Conservation (phyloP, 2,888 invertebrate species). For the Nemotelus pantherinus region DNA sequence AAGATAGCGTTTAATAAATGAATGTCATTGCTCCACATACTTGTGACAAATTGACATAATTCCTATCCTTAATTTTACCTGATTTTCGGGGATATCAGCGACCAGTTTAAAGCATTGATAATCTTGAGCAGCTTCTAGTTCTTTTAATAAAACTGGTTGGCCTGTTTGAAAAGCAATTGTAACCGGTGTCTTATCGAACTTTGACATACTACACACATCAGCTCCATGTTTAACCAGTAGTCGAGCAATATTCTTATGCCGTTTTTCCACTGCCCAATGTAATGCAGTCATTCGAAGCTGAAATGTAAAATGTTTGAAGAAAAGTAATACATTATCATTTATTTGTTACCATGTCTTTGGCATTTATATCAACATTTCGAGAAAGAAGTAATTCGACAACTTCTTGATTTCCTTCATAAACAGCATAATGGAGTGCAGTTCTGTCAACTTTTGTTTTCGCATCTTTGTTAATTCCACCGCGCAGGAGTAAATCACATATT, state of each 20-base stretch:
- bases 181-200: conserved; percentile 77
- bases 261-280: conserved; percentile 92
- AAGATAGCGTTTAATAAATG: too few species aligned
- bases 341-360: conserved; percentile 77
- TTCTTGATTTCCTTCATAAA: conserved; percentile 81
- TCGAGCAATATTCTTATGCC: conserved; percentile 75
- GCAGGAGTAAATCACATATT: conserved; percentile 82
- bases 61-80: not conserved
- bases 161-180: conserved; percentile 75
- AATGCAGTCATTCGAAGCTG: conserved; percentile 90
- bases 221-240: conserved; percentile 80
- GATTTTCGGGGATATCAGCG: not conserved
- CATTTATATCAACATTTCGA: conserved; percentile 77
- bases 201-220: conserved; percentile 73
- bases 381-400: conserved; percentile 77
- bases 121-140: conserved; percentile 66
- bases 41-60: too few species aligned
- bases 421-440: conserved; percentile 90
- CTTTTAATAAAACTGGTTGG: conserved; percentile 70
- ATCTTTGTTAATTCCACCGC: conserved; percentile 88
- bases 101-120: conserved; percentile 54
- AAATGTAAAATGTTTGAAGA: conserved; percentile 48
- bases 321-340: not conserved
- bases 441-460: conserved; percentile 91
- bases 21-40: too few species aligned